Evolutionary conservation across 2,888 invertebrate species (phyloP), one percentile per base, ranked within the genome.

Genomic region (Meteorus colon): DNA sequence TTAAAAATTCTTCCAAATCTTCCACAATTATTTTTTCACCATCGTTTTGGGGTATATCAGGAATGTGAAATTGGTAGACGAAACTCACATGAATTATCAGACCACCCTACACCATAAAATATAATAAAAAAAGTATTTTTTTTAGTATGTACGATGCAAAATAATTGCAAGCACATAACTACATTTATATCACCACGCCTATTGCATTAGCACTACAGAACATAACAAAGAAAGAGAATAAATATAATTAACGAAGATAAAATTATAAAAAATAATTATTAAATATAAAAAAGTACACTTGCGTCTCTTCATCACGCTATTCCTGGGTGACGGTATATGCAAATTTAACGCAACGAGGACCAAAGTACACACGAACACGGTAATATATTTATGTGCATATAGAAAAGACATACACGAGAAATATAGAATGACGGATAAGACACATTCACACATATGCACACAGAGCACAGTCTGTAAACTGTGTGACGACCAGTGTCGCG

Each of bases 381-480:
- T 60, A 75, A 55, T 19, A 55, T 55, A 48, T 55, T 8, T 55
- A 55, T 55, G n/a, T 19, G n/a, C 19, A 55, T 55, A 55, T 19
- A 55, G n/a, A 55, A 19, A 19, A 55, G 55, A 55, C 4, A 55
- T 55, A 19, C 78, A 80, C 81, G 83, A 82, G 84, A 41, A 41
- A 41, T 41, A 86, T 81, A 84, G 83, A 83, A 82, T 84, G 82
- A 81, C 83, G 82, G 78, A 82, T 82, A 83, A 86, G 83, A 84
- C 81, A 83, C 82, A 83, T 84, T 84, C 81, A 82, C 80, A 82
- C 79, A 59, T 71, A 76, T 82, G 55, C 55, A 55, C 55, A 55
- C 19, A 55, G 19, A 55, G 55, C 19, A 19, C 55, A 55, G 19
- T 2, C 55, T 19, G 19, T 24, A 19, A 19, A 19, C 55, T 55